A percentile compares a stretch with the other conserved stretches of the same genome.
Conservation (phyloP, 2,797 vertebrate species). For the Gambusia yucatana region DNA sequence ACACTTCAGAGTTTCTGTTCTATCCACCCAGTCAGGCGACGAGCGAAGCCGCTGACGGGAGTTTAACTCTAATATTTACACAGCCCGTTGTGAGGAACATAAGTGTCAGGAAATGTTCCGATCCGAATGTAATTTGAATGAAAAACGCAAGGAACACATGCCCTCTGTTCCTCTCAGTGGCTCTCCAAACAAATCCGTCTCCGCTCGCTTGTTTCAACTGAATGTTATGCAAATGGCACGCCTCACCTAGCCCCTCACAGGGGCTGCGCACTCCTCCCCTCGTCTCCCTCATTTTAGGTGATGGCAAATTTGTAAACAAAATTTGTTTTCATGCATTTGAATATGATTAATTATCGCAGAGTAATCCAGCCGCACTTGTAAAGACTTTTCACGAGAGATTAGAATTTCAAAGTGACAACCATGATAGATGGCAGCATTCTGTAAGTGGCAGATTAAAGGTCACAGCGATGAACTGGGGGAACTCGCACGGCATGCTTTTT, state of each 20-base stretch:
- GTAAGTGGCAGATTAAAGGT: conserved; percentile 86
- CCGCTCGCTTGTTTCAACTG: conserved; percentile 50
- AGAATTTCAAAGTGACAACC: conserved; percentile 87
- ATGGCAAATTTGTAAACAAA: conserved; percentile 85
- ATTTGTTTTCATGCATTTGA: conserved; percentile 84
- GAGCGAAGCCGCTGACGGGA: conserved; percentile 14
- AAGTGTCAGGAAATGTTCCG: conserved; percentile 58
- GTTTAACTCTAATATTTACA: conserved; percentile 51
- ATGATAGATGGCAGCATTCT: conserved; percentile 84
- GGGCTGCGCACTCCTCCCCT: conserved; percentile 57
- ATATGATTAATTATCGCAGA: conserved; percentile 87
- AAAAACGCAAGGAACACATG: conserved; percentile 49
- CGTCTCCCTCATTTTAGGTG: conserved; percentile 76
- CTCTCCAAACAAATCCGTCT: conserved; percentile 48
- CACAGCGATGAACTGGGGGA: conserved; percentile 74
- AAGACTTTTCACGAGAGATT: conserved; percentile 88
- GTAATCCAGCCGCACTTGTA: conserved; percentile 84
- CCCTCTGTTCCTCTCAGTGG: conserved; percentile 26
- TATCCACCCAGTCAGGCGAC: conserved; percentile 17
- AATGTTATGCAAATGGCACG: conserved; percentile 68
- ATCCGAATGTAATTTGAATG: conserved; percentile 54
- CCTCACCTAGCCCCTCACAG: conserved; percentile 70
- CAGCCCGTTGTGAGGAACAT: conserved; percentile 40
- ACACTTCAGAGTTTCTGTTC: conserved; percentile 20
- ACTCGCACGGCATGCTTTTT: conserved; percentile 67